Evolutionary conservation across 2,888 invertebrate species (phyloP).

Genomic region (Philereme transversata): DNA sequence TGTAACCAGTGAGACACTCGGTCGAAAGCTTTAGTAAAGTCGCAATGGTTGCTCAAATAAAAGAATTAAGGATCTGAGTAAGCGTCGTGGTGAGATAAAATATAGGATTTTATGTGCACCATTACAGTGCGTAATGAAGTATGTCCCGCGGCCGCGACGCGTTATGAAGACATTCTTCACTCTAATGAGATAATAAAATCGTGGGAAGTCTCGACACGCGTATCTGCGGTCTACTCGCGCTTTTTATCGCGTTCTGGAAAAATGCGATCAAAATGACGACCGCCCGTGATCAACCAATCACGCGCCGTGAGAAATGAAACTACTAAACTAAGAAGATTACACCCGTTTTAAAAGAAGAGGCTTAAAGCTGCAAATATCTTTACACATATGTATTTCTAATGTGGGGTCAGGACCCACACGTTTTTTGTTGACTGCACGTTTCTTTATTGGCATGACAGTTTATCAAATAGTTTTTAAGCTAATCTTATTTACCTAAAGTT

Average conservation of each 20-base stretch:
- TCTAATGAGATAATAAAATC: constrained; percentile 76
- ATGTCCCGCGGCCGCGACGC: constrained; percentile 75
- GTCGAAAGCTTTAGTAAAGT: constrained; percentile 18
- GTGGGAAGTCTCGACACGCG: constrained; percentile 58
- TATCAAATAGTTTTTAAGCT: no score
- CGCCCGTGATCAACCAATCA: constrained; percentile 38
- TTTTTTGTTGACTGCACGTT: no score
- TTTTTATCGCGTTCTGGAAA: constrained; percentile 43
- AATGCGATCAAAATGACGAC: constrained; percentile 41
- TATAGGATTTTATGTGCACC: constrained; percentile 69
- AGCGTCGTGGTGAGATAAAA: constrained; percentile 44
- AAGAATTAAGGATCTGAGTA: constrained; percentile 3
- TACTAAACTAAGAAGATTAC: neutral
- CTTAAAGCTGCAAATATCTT: no score
- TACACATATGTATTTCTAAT: no score
- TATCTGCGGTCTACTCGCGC: constrained; percentile 36
- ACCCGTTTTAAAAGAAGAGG: no score
- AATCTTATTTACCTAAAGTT: no score
- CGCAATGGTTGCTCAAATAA: constrained; percentile 43
- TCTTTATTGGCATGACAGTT: no score
- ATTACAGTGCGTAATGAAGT: constrained; percentile 73
- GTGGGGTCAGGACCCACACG: no score
- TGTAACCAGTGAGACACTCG: neutral
- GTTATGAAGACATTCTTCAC: constrained; percentile 77
- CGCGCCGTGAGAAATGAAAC: constrained; percentile 28